Evolutionary conservation across 2,113 vertebrate species (phyloP).

Genomic region (Canis aureus): DNA sequence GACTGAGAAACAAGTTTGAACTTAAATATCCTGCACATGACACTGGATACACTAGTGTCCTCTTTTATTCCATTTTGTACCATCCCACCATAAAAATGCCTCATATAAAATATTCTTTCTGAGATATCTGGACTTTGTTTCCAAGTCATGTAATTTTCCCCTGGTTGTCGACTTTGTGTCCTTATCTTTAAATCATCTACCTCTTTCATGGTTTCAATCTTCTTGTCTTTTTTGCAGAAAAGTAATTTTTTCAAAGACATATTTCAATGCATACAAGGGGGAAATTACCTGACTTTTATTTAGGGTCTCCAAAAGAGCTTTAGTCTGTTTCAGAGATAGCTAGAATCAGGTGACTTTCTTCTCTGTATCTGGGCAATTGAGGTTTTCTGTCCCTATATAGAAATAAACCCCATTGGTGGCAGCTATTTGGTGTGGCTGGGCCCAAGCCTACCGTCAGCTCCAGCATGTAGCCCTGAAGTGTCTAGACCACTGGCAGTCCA

Average conservation of each 20-base stretch:
- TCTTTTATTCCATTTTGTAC: neutral
- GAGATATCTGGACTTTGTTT: constrained; percentile 13
- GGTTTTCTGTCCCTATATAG: neutral
- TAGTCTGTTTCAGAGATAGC: constrained; percentile 37
- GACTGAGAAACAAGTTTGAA: neutral
- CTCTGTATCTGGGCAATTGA: neutral
- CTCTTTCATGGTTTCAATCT: constrained; percentile 5
- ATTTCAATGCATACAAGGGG: constrained; percentile 43
- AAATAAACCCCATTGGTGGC: neutral
- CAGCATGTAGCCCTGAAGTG: neutral
- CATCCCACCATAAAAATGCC: neutral
- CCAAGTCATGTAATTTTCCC: constrained; percentile 19
- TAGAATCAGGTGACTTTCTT: constrained; percentile 32
- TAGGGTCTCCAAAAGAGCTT: constrained; percentile 47
- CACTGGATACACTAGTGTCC: neutral
- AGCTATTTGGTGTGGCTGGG: neutral
- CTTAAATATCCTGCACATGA: neutral
- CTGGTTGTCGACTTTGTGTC: neutral
- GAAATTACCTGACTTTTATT: constrained; percentile 54
- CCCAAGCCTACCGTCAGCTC: neutral
- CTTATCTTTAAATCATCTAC: constrained; percentile 52
- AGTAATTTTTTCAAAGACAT: constrained; percentile 70
- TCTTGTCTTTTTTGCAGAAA: constrained; percentile 51
- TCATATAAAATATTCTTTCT: constrained; percentile 39
- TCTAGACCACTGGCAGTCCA: neutral